A percentile compares a stretch with the other conserved stretches of the same genome.
phyloP scores from a whole-genome alignment of 2,113 vertebrate genomes.

The Ceuthmochares aereus region DNA sequence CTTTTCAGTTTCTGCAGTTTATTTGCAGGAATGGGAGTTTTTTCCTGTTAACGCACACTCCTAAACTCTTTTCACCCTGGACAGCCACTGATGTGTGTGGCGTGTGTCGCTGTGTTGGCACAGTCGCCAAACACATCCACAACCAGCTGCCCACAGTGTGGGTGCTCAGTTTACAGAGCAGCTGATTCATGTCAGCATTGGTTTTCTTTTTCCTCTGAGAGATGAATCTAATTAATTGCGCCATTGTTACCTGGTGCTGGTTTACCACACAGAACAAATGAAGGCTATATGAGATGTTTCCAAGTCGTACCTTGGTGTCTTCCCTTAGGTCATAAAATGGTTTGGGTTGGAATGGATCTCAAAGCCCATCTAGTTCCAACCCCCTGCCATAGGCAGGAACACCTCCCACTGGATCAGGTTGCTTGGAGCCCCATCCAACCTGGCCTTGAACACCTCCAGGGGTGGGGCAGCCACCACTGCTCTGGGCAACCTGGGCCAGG shows the following conservation, averaged over 20 bases:
- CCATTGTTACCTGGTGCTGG: conserved; percentile 15
- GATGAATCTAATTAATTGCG: conserved; percentile 15
- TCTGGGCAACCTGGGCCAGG: no score
- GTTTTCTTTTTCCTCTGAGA: background rate
- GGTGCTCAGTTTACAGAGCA: background rate
- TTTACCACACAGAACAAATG: background rate
- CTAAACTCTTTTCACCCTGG: rapidly evolving
- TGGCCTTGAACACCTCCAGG: no score
- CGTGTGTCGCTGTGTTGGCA: background rate
- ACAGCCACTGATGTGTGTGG: background rate
- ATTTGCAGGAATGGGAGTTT: background rate
- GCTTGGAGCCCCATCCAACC: no score
- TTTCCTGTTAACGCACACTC: background rate
- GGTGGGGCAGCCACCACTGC: no score
- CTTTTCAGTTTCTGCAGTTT: background rate
- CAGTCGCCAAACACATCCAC: background rate
- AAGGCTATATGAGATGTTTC: background rate
- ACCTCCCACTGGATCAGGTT: no score
- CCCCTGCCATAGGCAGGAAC: no score
- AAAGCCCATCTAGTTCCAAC: no score
- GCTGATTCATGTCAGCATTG: background rate
- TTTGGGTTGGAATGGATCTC: no score
- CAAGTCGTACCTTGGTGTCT: background rate
- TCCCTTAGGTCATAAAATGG: background rate
- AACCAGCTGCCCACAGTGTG: background rate